These are phyloP conservation scores for Drosophila hydei DNA, from an alignment of 1,140 invertebrate species.

Conservation along the genomic window DNA sequence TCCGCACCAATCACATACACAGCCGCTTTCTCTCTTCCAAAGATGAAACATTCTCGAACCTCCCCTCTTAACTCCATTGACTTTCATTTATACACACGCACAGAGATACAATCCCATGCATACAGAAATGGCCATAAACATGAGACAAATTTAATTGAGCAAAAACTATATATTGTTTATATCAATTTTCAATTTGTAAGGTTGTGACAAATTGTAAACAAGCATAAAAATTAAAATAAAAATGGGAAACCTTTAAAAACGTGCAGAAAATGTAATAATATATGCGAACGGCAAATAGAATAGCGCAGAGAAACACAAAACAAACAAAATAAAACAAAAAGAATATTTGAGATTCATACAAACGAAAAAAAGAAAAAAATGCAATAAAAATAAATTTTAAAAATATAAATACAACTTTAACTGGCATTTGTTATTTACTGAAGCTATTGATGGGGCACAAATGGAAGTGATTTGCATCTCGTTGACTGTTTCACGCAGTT, in stretches of 20 bases:
- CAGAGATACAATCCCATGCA: slow-evolving; percentile 5
- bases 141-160: slow-evolving; percentile 61
- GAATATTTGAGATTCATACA: slow-evolving; percentile 21
- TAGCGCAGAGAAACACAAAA: slow-evolving; percentile 59
- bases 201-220: slow-evolving; percentile 84
- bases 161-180: slow-evolving; percentile 74
- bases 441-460: slow-evolving; percentile 8
- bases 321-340: slow-evolving; percentile 53
- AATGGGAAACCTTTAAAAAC: slow-evolving; percentile 65
- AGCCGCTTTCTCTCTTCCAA: slow-evolving; percentile 21
- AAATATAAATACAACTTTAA: slow-evolving; percentile 66
- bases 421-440: slow-evolving; percentile 36
- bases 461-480: neutral
- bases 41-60: slow-evolving; percentile 33
- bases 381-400: slow-evolving; percentile 81
- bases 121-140: slow-evolving; percentile 44
- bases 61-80: slow-evolving; percentile 16
- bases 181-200: slow-evolving; percentile 84
- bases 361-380: slow-evolving; percentile 55
- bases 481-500: neutral
- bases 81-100: slow-evolving; percentile 15
- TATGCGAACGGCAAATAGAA: slow-evolving; percentile 73
- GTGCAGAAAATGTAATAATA: slow-evolving; percentile 72
- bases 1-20: slow-evolving; percentile 47
- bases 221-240: slow-evolving; percentile 58